Conservation (phyloP, 1,140 invertebrate genomes). For the Liolophura sinensis region DNA sequence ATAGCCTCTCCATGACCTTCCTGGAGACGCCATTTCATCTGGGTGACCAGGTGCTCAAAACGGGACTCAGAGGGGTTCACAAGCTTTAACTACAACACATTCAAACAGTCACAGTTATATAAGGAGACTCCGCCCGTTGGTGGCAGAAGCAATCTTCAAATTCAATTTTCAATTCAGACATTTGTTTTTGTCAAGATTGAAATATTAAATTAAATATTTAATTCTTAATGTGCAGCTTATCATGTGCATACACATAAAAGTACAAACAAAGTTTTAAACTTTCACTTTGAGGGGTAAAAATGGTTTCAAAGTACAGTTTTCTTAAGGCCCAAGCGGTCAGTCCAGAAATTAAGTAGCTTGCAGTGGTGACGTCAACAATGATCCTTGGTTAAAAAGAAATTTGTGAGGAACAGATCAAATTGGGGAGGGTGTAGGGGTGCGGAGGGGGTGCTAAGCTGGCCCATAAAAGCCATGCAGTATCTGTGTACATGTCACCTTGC, state of each 20-base stretch:
- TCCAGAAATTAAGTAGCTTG: too few relatives aligned
- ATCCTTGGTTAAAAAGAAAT: background rate
- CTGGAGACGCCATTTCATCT: conserved; percentile 63
- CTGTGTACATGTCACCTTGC: too few relatives aligned
- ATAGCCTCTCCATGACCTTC: conserved; percentile 82
- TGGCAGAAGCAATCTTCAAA: background rate
- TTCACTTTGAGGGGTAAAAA: too few relatives aligned
- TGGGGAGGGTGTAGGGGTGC: too few relatives aligned
- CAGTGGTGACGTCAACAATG: too few relatives aligned
- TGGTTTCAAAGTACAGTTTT: too few relatives aligned
- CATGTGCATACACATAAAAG: background rate
- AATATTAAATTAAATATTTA: background rate
- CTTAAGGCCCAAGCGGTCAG: too few relatives aligned
- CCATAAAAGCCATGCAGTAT: too few relatives aligned
- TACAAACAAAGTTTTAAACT: background rate
- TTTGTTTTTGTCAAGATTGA: background rate
- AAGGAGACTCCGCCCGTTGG: background rate
- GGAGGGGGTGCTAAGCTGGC: too few relatives aligned
- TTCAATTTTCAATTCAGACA: background rate
- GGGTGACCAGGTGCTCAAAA: conserved; percentile 62
- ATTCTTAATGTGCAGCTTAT: background rate
- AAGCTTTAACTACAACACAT: conserved; percentile 52
- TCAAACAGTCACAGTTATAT: conserved; percentile 4
- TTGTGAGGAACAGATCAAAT: too few relatives aligned
- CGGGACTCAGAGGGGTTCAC: conserved; percentile 57